Evolutionary conservation across 2,888 invertebrate species (phyloP), one percentile per base, ranked within the genome.

Genomic region (Tipula unca): DNA sequence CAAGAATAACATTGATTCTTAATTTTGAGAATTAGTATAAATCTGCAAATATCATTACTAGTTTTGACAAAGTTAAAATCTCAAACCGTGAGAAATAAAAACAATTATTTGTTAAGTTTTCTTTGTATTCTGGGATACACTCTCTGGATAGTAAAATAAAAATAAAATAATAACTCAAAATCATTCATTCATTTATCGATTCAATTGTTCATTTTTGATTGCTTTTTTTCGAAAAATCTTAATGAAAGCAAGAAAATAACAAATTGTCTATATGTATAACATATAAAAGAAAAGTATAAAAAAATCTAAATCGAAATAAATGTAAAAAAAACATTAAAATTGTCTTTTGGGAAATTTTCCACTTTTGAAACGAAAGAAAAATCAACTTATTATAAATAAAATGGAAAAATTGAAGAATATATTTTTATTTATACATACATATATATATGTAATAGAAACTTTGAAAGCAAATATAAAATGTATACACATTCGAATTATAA

Each of bases 331-430:
- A 69, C 8, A 69, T 25, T 25, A 69, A 69, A 25, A 69, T 69
- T 69, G 69, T 69, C 69, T 69, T 69, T 69, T 69, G 69, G 69
- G 69, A 69, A 69, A 69, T 69, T 69, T 69, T 69, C 69, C 69
- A 69, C 69, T 69, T 69, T 69, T 25, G 25, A 69, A 25, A 69
- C 69, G 69, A 69, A 69, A 69, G 0, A 25, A 69, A 69, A 69
- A 25, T 69, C 69, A 25, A 69, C 69, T 69, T 20, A 69, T 69
- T 69, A 69, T 8, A 69, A 69, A 69, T 48, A 10, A 17, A 48
- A 48, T 54, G 17, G 48, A 54, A 69, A 69, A 69, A 6, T 69
- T 69, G 69, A 10, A 69, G 17, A 69, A 69, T 69, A 3, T 69
- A 69, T 10, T 10, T 25, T 25, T 25, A 10, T 25, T 25, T 10